Base-by-base conservation (phyloP, 2,888 invertebrate genomes). In the Callosobruchus maculatus region DNA sequence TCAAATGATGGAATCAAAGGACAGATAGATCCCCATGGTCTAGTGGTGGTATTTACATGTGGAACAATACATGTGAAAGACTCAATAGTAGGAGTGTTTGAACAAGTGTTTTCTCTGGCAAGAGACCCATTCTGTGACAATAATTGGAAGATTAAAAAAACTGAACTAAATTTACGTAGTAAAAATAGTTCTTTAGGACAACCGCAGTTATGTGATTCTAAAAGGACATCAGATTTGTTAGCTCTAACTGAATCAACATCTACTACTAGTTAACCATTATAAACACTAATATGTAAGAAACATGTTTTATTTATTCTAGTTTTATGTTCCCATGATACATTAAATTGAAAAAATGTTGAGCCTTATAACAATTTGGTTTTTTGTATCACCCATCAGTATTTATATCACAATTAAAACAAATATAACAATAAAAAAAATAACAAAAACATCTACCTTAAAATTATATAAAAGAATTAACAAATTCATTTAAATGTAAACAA, bases 141-240 rank as follows among this genome's bases (percentile, higher is more conserved):
- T 81, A 92, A 91, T 82, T 93, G 92, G 91, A 92, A 92, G 85
- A 89, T 93, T 22, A 92, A 92, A 83, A 89, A 87, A n/a, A 88
- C 89, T 9, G 87, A 90, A 78, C 81, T 90, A 22, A 81, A 87
- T 75, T 83, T 90, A 68, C 85, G 85, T 70, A 88, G 88, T 78
- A 81, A 83, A 77, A 79, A 72, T 74, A 80, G 78, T 49, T 80
- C 83, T 20, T 74, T 78, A 21, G 77, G 76, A 22, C 77, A 78
- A 20, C 85, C 85, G 20, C 80, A 77, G 71, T 77, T 85, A 70
- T 77, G 81, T 77, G 82, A 84, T 74, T 81, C 79, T 79, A 81
- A 80, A 71, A 75, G 82, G 77, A 84, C 86, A 71, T 84, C 84
- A 3, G 79, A 83, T 70, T 74, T 82, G 68, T 78, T 82, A 74